Conservation (phyloP, 2,113 vertebrate species). For the Chionodraco myersi region DNA sequence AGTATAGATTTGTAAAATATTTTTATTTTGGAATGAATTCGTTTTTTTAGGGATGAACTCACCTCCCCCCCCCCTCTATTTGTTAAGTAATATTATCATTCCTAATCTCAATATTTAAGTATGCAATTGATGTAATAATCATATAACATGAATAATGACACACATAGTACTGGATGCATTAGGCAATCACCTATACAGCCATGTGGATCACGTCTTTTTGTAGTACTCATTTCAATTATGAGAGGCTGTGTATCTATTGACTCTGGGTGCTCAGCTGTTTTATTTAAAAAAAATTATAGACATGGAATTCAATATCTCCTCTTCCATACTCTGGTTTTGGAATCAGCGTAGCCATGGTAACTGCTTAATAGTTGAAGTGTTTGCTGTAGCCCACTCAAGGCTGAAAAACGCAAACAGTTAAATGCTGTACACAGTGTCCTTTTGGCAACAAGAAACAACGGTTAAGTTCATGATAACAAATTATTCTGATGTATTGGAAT, state of each 20-base stretch:
- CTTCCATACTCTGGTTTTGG: background rate
- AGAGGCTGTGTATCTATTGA: background rate
- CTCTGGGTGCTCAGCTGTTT: background rate
- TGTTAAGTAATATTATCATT: background rate
- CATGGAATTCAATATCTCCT: background rate
- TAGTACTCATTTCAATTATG: background rate
- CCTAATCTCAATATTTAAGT: no score
- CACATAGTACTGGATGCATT: background rate
- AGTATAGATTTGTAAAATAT: background rate
- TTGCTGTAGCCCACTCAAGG: slow-evolving; percentile 30
- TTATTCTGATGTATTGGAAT: background rate
- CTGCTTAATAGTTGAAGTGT: slow-evolving; percentile 36
- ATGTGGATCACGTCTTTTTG: background rate
- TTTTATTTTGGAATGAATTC: background rate
- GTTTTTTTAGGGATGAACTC: background rate
- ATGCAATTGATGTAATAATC: no score
- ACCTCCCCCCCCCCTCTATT: background rate
- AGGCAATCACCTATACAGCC: background rate
- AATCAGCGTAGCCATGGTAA: slow-evolving; percentile 51
- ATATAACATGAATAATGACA: no score
- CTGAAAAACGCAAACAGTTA: slow-evolving; percentile 16
- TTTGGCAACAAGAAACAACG: background rate
- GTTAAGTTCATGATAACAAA: background rate
- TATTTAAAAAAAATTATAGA: background rate
- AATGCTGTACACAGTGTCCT: background rate